phyloP scores from a whole-genome alignment of 2,888 invertebrate species.

The Drosophila subquinaria region DNA sequence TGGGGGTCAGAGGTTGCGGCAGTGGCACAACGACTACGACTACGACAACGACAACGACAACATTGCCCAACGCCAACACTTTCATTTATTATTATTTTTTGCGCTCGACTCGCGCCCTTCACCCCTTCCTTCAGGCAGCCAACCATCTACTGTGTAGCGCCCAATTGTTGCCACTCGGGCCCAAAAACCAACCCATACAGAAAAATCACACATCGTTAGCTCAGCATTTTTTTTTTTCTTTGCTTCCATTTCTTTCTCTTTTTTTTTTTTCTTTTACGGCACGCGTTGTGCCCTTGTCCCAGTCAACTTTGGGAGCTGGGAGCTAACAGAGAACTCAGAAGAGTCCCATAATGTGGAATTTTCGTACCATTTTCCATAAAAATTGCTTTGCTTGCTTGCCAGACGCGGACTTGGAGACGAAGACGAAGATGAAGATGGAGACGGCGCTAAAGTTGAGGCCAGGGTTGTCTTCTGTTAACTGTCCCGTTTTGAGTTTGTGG shows the following conservation, averaged over 20 bases:
- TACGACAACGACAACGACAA: constrained; percentile 30
- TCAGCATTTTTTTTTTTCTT: constrained; percentile 62
- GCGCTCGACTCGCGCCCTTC: constrained; percentile 61
- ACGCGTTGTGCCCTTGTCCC: constrained; percentile 70
- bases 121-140: constrained; percentile 12
- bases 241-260: constrained; percentile 30
- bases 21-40: constrained; percentile 25
- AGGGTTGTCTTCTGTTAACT: constrained; percentile 64
- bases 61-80: constrained; percentile 75
- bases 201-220: constrained; percentile 79
- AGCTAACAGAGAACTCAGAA: constrained; percentile 34
- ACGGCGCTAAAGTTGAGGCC: constrained; percentile 39
- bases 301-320: constrained; percentile 40
- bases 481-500: constrained; percentile 74
- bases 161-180: constrained; percentile 66
- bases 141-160: constrained; percentile 45
- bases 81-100: constrained; percentile 81
- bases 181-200: constrained; percentile 70
- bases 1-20: constrained; percentile 18
- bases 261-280: constrained; percentile 35
- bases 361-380: constrained; percentile 79
- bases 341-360: constrained; percentile 79
- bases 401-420: constrained; percentile 25
- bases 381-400: constrained; percentile 76
- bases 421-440: constrained; percentile 18